Percentiles rank a stretch among this genome's conserved stretches.
phyloP scores from a whole-genome alignment of 2,113 vertebrate species.

The Onychorhynchus coronatus region DNA sequence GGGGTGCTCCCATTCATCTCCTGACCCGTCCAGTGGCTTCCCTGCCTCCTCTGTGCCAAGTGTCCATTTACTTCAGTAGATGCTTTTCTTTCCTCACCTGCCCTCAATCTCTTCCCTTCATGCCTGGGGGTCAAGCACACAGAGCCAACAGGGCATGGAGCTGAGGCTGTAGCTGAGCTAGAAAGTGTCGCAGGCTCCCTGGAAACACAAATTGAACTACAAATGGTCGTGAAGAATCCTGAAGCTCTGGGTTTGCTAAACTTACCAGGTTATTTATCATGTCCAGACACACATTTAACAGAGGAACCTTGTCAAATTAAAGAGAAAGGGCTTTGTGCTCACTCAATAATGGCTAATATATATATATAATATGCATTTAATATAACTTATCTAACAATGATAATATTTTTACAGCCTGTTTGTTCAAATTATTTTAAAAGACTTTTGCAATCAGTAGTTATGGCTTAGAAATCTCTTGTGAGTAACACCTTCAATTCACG shows the following conservation, averaged over 20 bases:
- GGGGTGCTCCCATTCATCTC: not conserved
- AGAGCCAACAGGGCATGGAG: not conserved
- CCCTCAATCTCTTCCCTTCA: not conserved
- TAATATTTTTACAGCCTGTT: not conserved
- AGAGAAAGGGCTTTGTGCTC: not conserved
- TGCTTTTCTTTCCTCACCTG: not conserved
- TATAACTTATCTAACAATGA: not conserved
- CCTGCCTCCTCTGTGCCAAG: not conserved
- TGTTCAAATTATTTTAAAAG: not conserved
- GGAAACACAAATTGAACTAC: not conserved
- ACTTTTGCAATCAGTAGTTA: not conserved
- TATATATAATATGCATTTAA: not conserved
- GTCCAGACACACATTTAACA: not conserved
- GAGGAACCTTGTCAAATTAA: not conserved
- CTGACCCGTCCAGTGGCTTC: not conserved
- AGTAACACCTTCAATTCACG: not conserved
- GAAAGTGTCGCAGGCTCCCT: not conserved
- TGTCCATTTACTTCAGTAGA: not conserved
- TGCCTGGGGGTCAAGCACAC: not conserved
- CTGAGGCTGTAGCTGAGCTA: not conserved
- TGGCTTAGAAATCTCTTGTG: not conserved
- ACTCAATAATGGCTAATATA: not conserved
- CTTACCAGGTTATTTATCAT: not conserved
- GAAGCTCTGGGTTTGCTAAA: not conserved
- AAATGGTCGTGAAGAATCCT: not conserved